Percentiles rank a stretch among this genome's conserved stretches.
These are phyloP conservation scores for Sinocyclocheilus anophthalmus DNA, from an alignment of 2,113 vertebrate species.

Conservation along the genomic window DNA sequence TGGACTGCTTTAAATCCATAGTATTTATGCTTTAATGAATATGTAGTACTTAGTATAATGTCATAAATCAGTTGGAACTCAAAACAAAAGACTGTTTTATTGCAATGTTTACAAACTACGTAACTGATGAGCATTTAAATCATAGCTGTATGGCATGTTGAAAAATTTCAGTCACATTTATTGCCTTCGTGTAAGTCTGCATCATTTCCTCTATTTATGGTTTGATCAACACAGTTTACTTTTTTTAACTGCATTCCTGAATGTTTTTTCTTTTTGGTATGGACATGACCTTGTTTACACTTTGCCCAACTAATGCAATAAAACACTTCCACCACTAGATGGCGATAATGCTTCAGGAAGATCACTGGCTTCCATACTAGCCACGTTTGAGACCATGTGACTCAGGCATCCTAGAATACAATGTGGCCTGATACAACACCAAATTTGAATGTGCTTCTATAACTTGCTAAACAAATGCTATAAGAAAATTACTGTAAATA, in stretches of 20 bases:
- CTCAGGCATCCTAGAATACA: conserved; percentile 42
- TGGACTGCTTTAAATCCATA: neutral
- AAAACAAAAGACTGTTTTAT: neutral
- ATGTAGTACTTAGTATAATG: neutral
- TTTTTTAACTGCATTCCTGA: neutral
- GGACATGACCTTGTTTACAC: neutral
- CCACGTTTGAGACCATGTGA: conserved; percentile 1
- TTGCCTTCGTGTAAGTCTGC: neutral
- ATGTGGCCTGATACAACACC: neutral
- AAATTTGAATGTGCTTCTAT: neutral
- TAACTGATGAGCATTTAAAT: neutral
- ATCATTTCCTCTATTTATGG: neutral
- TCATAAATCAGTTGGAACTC: neutral
- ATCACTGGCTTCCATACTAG: neutral
- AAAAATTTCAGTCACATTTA: neutral
- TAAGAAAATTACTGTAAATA: neutral
- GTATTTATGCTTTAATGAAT: neutral
- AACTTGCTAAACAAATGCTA: neutral
- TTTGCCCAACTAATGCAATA: neutral
- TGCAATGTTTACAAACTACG: neutral
- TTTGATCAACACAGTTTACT: neutral
- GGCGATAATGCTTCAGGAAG: neutral
- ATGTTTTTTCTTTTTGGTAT: neutral
- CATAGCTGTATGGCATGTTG: neutral
- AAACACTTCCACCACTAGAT: neutral